Conservation (phyloP, 2,113 vertebrate genomes). For the Cyprinus carpio region DNA sequence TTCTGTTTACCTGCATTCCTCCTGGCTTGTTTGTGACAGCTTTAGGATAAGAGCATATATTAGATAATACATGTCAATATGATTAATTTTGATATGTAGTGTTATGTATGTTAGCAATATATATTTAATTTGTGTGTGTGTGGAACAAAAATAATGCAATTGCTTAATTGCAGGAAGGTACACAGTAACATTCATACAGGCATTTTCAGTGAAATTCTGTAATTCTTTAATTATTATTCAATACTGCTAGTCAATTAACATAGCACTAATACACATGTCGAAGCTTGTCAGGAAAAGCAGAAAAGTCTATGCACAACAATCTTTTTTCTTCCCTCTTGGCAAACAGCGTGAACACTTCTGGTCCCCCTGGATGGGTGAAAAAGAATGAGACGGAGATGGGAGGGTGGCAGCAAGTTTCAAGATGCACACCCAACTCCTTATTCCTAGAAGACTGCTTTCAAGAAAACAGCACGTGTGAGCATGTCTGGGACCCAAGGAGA, state of each 20-base stretch:
- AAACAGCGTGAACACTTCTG: constrained; percentile 20
- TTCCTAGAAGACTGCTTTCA: constrained; percentile 45
- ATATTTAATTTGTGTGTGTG: not conserved
- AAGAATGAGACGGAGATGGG: not conserved
- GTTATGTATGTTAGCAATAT: not conserved
- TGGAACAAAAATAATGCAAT: not conserved
- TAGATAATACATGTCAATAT: not conserved
- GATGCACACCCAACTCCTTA: constrained; percentile 37
- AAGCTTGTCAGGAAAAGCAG: not conserved
- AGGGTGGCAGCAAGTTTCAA: constrained; percentile 26
- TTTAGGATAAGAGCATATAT: not conserved
- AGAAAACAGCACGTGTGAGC: constrained; percentile 44
- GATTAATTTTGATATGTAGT: too few relatives aligned
- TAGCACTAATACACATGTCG: constrained; percentile 2
- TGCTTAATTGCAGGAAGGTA: not conserved
- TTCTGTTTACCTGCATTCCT: too few relatives aligned
- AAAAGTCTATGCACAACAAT: constrained; percentile 3
- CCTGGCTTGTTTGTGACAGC: too few relatives aligned
- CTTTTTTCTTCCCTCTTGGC: not conserved
- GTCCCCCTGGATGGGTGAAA: constrained; percentile 10
- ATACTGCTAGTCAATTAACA: constrained; percentile 5
- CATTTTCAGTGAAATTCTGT: not conserved
- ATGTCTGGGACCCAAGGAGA: constrained; percentile 34
- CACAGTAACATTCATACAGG: not conserved
- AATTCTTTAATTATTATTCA: constrained; percentile 1